Evolutionary conservation across 2,113 vertebrate species (phyloP).

Genomic region (Poeciliopsis retropinna): DNA sequence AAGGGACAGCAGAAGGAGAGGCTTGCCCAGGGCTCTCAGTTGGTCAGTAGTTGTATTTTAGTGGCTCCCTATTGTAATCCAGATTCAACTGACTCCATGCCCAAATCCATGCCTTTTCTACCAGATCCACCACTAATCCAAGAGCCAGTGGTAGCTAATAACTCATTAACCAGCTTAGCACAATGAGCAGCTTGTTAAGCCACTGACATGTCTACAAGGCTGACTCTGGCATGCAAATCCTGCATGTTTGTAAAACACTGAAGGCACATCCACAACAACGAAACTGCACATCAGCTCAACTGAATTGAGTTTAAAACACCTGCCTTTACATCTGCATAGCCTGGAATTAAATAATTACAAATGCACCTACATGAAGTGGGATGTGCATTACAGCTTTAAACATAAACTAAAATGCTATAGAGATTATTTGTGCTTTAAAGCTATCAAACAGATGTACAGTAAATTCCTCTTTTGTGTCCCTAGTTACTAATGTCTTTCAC

Average conservation of each 20-base stretch:
- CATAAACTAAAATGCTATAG: constrained; percentile 1
- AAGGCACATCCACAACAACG: constrained; percentile 12
- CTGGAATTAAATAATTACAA: not conserved
- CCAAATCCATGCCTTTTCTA: constrained; percentile 10
- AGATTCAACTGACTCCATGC: not conserved
- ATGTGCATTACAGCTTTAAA: not conserved
- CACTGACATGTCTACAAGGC: constrained; percentile 2
- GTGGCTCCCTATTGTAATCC: not conserved
- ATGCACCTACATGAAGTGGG: not conserved
- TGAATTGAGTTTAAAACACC: not conserved
- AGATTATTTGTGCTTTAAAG: not conserved
- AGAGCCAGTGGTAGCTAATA: constrained; percentile 46
- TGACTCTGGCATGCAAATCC: constrained; percentile 32
- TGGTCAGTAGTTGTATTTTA: not conserved
- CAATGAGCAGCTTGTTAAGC: constrained; percentile 57
- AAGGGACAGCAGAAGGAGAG: not conserved
- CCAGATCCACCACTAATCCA: constrained; percentile 22
- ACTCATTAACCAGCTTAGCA: constrained; percentile 55
- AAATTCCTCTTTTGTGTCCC: constrained; percentile 25
- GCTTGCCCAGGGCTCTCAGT: not conserved
- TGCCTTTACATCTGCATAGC: not conserved
- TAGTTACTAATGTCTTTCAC: constrained; percentile 48
- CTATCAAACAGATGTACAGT: constrained; percentile 6
- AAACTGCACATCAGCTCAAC: not conserved
- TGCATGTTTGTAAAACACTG: constrained; percentile 28